These are phyloP conservation scores for Pocillopora verrucosa DNA, from an alignment of 64 coral and sea anemone species.

Conservation along the genomic window DNA sequence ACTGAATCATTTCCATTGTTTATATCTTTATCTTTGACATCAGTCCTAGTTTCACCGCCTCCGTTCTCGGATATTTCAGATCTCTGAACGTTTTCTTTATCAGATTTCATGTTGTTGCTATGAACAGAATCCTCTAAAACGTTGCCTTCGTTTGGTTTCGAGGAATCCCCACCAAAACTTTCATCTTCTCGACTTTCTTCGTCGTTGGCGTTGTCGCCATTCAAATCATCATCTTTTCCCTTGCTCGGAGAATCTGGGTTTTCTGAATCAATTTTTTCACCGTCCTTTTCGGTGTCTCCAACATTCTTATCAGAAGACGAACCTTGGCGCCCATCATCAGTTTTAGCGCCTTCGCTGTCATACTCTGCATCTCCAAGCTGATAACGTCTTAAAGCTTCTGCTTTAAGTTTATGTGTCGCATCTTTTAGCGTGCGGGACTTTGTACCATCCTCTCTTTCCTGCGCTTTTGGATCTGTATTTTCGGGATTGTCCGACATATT, in stretches of 20 bases:
- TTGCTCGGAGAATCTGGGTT: background rate
- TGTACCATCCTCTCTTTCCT: conserved; percentile 33
- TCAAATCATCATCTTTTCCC: background rate
- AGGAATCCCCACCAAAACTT: conserved; percentile 12
- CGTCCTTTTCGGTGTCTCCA: background rate
- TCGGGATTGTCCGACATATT: conserved; percentile 91
- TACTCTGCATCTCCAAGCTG: conserved; percentile 73
- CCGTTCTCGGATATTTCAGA: conserved; percentile 6
- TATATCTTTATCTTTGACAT: background rate
- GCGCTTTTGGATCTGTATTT: conserved; percentile 41
- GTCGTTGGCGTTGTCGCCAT: background rate
- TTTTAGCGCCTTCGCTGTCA: conserved; percentile 51
- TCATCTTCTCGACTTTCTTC: background rate
- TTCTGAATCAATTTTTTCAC: background rate
- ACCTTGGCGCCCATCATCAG: background rate
- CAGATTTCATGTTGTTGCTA: background rate
- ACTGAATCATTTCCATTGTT: background rate
- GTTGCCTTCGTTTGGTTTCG: background rate
- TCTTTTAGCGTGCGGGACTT: conserved; percentile 48
- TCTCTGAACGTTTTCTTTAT: conserved; percentile 12
- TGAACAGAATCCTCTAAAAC: background rate
- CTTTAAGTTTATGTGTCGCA: conserved; percentile 81
- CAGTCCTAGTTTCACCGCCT: background rate
- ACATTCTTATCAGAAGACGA: background rate
- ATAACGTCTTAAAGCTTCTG: conserved; percentile 77